A percentile compares a stretch with the other conserved stretches of the same genome.
Conservation (phyloP, 2,888 invertebrate species). For the Patella ulyssiponensis region DNA sequence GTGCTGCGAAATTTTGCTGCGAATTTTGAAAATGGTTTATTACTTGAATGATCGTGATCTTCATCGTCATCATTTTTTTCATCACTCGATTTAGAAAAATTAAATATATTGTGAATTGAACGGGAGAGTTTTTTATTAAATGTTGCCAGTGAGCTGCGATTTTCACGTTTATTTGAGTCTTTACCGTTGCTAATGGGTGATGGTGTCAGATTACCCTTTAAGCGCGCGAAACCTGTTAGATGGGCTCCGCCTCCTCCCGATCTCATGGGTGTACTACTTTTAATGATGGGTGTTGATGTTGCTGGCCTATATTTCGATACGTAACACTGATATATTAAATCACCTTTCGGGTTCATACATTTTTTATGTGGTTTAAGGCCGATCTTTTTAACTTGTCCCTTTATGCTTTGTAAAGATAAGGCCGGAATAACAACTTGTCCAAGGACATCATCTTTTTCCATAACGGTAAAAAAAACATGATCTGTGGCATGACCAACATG, state of each 20-base stretch:
- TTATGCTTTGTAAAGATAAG: conserved; percentile 49
- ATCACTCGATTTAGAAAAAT: conserved; percentile 47
- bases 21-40: conserved; percentile 29
- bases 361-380: conserved; percentile 68
- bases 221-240: conserved; percentile 39
- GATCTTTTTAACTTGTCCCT: conserved; percentile 50
- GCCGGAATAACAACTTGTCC: conserved; percentile 64
- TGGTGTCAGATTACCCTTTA: conserved; percentile 37
- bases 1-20: conserved; percentile 50
- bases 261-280: conserved; percentile 23
- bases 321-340: conserved; percentile 65
- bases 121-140: conserved; percentile 63
- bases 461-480: conserved; percentile 64
- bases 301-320: conserved; percentile 56
- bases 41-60: conserved; percentile 26
- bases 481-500: conserved; percentile 53
- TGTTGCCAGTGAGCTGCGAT: conserved; percentile 48
- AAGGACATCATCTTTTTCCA: conserved; percentile 66
- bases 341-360: conserved; percentile 64
- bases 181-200: conserved; percentile 33
- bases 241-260: conserved; percentile 22
- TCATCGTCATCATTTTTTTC: conserved; percentile 48
- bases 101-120: conserved; percentile 63
- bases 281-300: conserved; percentile 26
- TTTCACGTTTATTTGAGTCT: conserved; percentile 38